Base-by-base conservation (phyloP, 2,797 vertebrate species). In the Hypotaenidia okinawae region DNA sequence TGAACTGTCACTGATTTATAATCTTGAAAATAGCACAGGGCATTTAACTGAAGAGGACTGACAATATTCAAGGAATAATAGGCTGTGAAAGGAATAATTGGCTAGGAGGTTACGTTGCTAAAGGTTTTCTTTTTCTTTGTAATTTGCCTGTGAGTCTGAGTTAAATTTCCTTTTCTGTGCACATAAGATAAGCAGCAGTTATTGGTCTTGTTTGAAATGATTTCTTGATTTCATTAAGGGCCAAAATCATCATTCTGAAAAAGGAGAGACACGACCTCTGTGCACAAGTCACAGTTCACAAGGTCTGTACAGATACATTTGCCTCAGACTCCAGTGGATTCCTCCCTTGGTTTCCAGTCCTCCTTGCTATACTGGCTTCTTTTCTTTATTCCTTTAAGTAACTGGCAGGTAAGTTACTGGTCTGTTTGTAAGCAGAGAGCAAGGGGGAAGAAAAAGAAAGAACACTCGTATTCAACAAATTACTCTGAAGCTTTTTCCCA, bases 1-100 rank as follows among this genome's bases (percentile, higher is more conserved):
- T 93, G 67, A 84, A 84, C 45, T 85, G 83, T 19, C 68, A 90
- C n/a, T 90, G 73, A 89, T 72, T 78, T 84, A 68, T 57, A 78
- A 54, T 55, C 69, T 89, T 92, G 73, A 85, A 95, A 94, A 93
- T 33, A 92, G 35, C n/a, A 27, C 32, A 59, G 37, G 45, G n/a
- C 51, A 85, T 93, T 93, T 83, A 92, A 82, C 37, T 89, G 81
- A 94, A 83, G 90, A 90, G 47, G 66, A 64, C 11, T 72, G 52
- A 45, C 41, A 84, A 68, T 89, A 68, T 78, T n/a, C 47, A 80
- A 52, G 55, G 81, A 80, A 83, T 80, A 94, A 91, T 11, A 59
- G 57, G 11, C 52, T 85, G 39, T 66, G 75, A 75, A 83, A 81
- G 23, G 43, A 91, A 66, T 92, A 86, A 86, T 70, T 80, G 57